Percentiles rank a stretch among this genome's conserved stretches.
phyloP scores from a whole-genome alignment of 2,797 vertebrate genomes.

The Podarcis siculus region DNA sequence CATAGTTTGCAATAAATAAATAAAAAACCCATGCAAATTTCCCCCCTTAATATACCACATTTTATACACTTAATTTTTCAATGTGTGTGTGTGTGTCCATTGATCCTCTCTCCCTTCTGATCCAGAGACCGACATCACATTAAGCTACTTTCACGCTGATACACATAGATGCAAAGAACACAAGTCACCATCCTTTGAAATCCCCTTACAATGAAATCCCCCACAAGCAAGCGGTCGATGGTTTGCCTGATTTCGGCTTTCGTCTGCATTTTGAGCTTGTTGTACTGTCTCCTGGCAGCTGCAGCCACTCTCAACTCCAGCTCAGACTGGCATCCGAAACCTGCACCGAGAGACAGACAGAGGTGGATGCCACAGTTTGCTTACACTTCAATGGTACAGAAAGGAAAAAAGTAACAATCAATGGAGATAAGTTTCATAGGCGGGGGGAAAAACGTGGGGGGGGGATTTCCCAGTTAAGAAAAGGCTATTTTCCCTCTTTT shows the following conservation, averaged over 20 bases:
- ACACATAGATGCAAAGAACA: not conserved
- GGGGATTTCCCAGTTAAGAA: not conserved
- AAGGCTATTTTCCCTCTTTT: not conserved
- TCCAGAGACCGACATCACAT: too few relatives aligned
- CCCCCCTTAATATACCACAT: not conserved
- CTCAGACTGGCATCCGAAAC: conserved; percentile 97
- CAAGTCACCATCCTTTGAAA: not conserved
- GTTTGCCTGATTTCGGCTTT: conserved; percentile 98
- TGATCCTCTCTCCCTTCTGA: not conserved
- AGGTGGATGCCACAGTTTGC: conserved; percentile 1
- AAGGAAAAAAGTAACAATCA: accelerated
- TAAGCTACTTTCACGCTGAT: not conserved
- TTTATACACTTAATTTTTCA: not conserved
- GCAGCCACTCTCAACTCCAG: conserved; percentile 93
- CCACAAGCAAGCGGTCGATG: conserved; percentile 93
- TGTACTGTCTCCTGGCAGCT: conserved; percentile 95
- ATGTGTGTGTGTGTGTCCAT: not conserved
- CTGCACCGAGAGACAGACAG: conserved; percentile 69
- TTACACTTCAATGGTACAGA: not conserved
- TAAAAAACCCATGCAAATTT: too few relatives aligned
- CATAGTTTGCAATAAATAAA: not conserved
- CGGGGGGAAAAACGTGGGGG: not conserved
- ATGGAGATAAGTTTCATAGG: not conserved
- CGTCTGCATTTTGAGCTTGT: conserved; percentile 98
- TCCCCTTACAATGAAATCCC: conserved; percentile 95